phyloP scores from a whole-genome alignment of 2,888 invertebrate genomes.

The Isotomurus palustris region DNA sequence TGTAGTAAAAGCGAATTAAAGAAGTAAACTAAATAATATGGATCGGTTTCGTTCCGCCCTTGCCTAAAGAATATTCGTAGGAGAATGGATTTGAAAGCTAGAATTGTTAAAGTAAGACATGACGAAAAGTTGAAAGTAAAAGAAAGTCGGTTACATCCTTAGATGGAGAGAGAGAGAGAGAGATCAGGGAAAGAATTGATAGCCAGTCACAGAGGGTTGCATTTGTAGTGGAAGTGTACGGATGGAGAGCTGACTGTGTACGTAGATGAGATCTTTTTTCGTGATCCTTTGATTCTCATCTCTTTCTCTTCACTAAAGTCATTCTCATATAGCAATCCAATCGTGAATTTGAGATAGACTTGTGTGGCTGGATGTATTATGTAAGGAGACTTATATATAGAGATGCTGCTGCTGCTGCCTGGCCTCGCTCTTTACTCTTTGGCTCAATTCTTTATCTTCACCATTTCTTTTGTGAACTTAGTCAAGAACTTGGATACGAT shows the following conservation, averaged over 20 bases:
- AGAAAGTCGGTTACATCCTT: not conserved
- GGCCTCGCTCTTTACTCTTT: not conserved
- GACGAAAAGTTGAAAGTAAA: no score
- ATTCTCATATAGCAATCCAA: constrained; percentile 8
- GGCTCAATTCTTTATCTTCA: constrained; percentile 10
- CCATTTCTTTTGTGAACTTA: constrained; percentile 15
- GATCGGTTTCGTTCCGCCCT: no score
- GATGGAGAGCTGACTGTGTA: not conserved
- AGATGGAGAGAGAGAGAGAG: not conserved
- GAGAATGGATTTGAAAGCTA: no score
- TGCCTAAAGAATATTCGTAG: no score
- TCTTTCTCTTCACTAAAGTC: constrained; percentile 1
- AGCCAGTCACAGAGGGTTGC: not conserved
- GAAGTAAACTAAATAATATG: no score
- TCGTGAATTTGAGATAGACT: constrained; percentile 6
- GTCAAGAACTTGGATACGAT: constrained; percentile 19
- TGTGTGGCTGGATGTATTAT: no score
- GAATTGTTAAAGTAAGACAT: no score
- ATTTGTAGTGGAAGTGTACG: not conserved
- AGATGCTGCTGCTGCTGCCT: not conserved
- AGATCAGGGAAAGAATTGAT: not conserved
- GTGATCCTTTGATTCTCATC: constrained; percentile 16
- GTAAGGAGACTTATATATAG: no score
- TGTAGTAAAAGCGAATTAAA: no score
- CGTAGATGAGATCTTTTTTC: constrained; percentile 8